These are phyloP conservation scores for Carettochelys insculpta DNA, from an alignment of 2,113 vertebrate genomes.

Conservation along the genomic window DNA sequence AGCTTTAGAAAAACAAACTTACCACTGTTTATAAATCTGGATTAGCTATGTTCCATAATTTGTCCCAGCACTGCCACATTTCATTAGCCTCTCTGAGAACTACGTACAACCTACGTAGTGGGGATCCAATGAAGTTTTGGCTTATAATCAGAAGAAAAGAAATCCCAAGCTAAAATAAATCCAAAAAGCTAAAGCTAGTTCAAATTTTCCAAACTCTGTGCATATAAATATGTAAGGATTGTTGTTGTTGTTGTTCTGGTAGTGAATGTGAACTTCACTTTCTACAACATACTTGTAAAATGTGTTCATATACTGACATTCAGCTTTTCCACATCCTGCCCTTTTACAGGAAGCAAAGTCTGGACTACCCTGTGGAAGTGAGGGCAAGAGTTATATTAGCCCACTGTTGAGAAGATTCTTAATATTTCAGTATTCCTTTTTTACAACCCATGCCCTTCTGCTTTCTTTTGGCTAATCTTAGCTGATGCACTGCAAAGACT, in stretches of 20 bases:
- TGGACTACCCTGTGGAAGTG: conserved; percentile 25
- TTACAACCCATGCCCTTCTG: background rate
- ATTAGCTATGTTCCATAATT: background rate
- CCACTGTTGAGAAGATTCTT: background rate
- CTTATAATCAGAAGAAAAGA: background rate
- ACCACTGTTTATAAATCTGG: background rate
- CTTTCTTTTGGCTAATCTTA: background rate
- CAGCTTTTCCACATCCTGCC: background rate
- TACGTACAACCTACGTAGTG: background rate
- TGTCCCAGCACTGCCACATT: background rate
- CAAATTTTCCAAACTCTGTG: rapidly evolving
- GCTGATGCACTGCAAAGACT: background rate
- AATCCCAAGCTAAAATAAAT: background rate
- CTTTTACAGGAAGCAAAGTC: background rate
- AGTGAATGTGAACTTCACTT: conserved; percentile 13
- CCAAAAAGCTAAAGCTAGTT: background rate
- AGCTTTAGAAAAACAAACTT: background rate
- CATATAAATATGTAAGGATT: background rate
- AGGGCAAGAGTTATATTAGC: background rate
- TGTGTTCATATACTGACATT: background rate
- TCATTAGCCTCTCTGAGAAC: background rate
- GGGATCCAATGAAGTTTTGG: background rate
- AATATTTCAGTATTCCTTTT: background rate
- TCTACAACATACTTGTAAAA: conserved; percentile 37
- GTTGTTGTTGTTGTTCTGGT: background rate